Percentiles rank a stretch among this genome's conserved stretches.
Evolutionary conservation across 2,113 vertebrate species (phyloP).

Genomic region (Perccottus glenii): DNA sequence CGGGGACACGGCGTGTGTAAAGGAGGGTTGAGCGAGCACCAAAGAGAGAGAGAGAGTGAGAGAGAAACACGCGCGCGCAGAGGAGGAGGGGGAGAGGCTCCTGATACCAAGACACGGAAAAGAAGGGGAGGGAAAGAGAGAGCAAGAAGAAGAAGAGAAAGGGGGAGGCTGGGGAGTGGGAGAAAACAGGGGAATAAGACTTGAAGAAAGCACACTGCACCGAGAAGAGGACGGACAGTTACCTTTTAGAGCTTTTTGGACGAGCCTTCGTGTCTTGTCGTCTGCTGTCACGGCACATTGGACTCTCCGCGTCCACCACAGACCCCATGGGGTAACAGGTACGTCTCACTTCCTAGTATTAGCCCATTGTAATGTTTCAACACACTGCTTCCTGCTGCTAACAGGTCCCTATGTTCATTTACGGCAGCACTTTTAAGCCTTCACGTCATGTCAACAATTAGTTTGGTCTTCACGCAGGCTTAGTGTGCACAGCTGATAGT

Average conservation of each 20-base stretch:
- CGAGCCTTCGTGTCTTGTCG: constrained; percentile 65
- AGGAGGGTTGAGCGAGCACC: constrained; percentile 52
- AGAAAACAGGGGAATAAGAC: constrained; percentile 78
- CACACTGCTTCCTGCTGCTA: constrained; percentile 9
- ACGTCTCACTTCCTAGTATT: constrained; percentile 69
- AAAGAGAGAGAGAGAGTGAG: constrained; percentile 39
- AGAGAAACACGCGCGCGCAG: constrained; percentile 64
- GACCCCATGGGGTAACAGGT: constrained; percentile 87
- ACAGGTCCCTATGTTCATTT: constrained; percentile 14
- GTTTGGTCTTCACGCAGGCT: constrained; percentile 51
- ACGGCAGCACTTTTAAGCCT: constrained; percentile 12
- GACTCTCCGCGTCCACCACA: constrained; percentile 75
- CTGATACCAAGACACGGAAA: constrained; percentile 75
- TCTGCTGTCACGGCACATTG: constrained; percentile 74
- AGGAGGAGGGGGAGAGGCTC: constrained; percentile 67
- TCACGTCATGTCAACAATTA: constrained; percentile 57
- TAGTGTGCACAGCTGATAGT: constrained; percentile 54
- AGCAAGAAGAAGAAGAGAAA: constrained; percentile 71
- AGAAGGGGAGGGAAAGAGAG: constrained; percentile 72
- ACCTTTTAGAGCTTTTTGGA: constrained; percentile 60
- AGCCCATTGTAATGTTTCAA: constrained; percentile 13
- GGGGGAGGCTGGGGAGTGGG: constrained; percentile 74
- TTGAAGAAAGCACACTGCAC: constrained; percentile 64
- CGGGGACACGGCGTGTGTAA: constrained; percentile 54
- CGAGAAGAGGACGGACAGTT: constrained; percentile 63